Percentiles rank a stretch among this genome's conserved stretches.
Conservation (phyloP, 2,113 vertebrate genomes). For the Vidua chalybeata region DNA sequence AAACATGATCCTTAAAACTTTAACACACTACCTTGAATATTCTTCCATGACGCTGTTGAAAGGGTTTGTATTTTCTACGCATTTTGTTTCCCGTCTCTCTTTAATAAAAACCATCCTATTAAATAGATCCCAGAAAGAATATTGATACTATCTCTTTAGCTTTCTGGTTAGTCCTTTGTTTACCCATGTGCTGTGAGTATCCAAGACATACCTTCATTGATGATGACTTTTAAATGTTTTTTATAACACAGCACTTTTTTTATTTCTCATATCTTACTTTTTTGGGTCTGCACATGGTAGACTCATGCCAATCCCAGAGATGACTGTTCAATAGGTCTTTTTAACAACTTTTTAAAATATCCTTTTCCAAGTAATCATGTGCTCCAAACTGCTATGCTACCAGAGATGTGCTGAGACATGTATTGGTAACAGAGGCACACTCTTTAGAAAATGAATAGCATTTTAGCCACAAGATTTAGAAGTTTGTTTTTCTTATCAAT, state of each 20-base stretch:
- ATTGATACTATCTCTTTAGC: neutral
- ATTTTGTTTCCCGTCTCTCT: neutral
- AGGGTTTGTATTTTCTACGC: neutral
- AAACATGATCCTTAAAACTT: neutral
- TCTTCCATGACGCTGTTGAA: rapidly evolving
- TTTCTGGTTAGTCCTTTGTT: neutral
- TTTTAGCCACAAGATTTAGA: neutral
- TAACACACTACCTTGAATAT: neutral
- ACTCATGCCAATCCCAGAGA: neutral
- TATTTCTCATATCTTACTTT: neutral
- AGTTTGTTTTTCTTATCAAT: neutral
- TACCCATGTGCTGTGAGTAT: neutral
- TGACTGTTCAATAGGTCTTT: neutral
- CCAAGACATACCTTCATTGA: neutral
- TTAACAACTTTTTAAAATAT: neutral
- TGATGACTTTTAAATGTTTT: neutral
- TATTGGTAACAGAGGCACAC: neutral
- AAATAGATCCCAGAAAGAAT: neutral
- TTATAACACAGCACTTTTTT: neutral
- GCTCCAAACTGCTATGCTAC: neutral
- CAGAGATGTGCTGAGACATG: rapidly evolving
- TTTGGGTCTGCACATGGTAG: neutral
- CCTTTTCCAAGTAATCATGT: neutral
- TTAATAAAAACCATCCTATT: neutral
- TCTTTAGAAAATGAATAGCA: neutral